A percentile compares a stretch with the other conserved stretches of the same genome.
phyloP scores from a whole-genome alignment of 2,888 invertebrate species.

The Cosmia trapezina region DNA sequence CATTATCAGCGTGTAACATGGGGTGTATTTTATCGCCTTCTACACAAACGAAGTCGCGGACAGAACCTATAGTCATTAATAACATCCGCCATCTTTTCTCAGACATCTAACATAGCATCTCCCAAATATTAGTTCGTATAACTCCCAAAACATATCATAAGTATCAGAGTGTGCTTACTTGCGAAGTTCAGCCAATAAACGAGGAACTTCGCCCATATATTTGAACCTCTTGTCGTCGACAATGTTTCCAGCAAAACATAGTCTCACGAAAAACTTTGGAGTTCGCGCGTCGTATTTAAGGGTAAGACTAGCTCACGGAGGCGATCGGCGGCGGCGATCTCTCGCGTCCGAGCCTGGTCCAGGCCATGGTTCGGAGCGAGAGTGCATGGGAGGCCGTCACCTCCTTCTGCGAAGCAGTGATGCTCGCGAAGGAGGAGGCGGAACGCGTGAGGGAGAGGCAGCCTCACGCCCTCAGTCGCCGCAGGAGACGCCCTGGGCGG shows the following conservation, averaged over 20 bases:
- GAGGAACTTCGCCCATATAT: constrained; percentile 59
- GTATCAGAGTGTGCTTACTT: constrained; percentile 42
- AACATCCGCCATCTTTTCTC: not conserved
- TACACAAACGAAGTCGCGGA: too few species aligned
- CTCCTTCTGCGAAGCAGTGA: too few species aligned
- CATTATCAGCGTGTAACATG: too few species aligned
- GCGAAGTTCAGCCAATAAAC: constrained; percentile 48
- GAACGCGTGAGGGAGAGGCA: too few species aligned
- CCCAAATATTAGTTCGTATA: constrained; percentile 42
- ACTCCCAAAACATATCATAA: constrained; percentile 47
- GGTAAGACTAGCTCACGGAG: constrained; percentile 19
- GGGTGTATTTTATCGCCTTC: too few species aligned
- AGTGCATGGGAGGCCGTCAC: too few species aligned
- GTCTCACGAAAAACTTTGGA: constrained; percentile 45
- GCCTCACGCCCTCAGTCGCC: too few species aligned
- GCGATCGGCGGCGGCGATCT: too few species aligned
- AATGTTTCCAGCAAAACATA: constrained; percentile 48
- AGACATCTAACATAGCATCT: constrained; percentile 6
- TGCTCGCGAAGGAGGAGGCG: too few species aligned
- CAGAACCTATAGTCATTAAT: not conserved
- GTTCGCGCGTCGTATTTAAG: constrained; percentile 31
- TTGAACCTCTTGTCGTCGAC: constrained; percentile 37
- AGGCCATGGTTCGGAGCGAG: too few species aligned
- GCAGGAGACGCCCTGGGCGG: too few species aligned
- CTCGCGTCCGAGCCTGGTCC: too few species aligned